Percentiles rank a stretch among this genome's conserved stretches.
Conservation (phyloP, 1,140 invertebrate genomes). For the Patella vulgata region DNA sequence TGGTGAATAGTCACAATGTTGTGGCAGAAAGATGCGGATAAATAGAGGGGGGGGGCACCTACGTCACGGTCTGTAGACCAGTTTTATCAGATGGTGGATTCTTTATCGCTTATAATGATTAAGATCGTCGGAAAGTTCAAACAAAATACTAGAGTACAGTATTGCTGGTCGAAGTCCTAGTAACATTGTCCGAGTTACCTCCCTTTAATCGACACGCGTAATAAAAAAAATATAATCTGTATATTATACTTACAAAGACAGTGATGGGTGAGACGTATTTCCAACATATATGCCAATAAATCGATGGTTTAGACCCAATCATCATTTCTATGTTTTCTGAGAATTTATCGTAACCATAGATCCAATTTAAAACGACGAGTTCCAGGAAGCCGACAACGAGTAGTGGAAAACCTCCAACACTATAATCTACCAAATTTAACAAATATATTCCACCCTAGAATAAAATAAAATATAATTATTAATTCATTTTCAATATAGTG, state of each 20-base stretch:
- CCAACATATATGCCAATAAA: conserved; percentile 76
- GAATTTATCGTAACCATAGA: conserved; percentile 75
- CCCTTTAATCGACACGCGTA: too few relatives aligned
- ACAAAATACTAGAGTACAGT: too few relatives aligned
- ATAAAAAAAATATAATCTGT: too few relatives aligned
- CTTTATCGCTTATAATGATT: too few relatives aligned
- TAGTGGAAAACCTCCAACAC: conserved; percentile 86
- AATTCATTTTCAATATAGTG: not conserved
- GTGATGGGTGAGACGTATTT: conserved; percentile 72
- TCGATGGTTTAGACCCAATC: conserved; percentile 72
- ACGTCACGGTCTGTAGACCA: too few relatives aligned
- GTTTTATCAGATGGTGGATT: too few relatives aligned
- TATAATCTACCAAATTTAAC: conserved; percentile 86
- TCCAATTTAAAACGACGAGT: conserved; percentile 81
- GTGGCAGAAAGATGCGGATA: too few relatives aligned
- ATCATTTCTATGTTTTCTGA: conserved; percentile 75
- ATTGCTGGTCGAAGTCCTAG: too few relatives aligned
- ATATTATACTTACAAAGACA: conserved; percentile 71
- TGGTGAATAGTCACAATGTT: too few relatives aligned
- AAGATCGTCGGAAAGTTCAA: too few relatives aligned
- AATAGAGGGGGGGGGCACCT: too few relatives aligned
- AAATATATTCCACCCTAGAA: conserved; percentile 79
- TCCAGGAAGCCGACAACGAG: conserved; percentile 79
- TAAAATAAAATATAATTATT: not conserved
- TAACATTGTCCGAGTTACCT: too few relatives aligned